These are phyloP conservation scores for Acanthurus leucopareius DNA, from an alignment of 2,797 vertebrate species.

Conservation along the genomic window DNA sequence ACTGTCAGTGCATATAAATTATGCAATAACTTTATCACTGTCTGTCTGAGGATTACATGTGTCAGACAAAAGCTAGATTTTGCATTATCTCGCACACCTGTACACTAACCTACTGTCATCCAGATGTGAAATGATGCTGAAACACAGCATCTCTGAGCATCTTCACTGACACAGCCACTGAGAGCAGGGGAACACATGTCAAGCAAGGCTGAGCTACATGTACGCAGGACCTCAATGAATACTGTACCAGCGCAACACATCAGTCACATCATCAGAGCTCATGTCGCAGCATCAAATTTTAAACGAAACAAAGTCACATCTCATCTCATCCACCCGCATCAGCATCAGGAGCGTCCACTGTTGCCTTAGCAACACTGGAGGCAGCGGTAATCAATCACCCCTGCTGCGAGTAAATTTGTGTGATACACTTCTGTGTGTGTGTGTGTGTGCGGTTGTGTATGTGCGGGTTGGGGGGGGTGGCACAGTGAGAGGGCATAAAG, in stretches of 20 bases:
- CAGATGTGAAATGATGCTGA: slow-evolving; percentile 6
- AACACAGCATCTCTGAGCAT: neutral
- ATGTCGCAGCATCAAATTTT: slow-evolving; percentile 55
- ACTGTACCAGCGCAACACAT: slow-evolving; percentile 34
- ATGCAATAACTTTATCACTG: slow-evolving; percentile 4
- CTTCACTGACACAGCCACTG: neutral
- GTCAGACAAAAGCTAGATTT: slow-evolving; percentile 16
- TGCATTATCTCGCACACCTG: neutral
- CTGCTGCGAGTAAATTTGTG: slow-evolving; percentile 71
- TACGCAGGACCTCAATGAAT: slow-evolving; percentile 47
- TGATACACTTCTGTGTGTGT: slow-evolving; percentile 34
- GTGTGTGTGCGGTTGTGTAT: too few species aligned
- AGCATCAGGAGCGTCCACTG: slow-evolving; percentile 75
- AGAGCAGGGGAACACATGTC: slow-evolving; percentile 16
- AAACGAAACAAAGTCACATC: slow-evolving; percentile 32
- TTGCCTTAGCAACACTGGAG: slow-evolving; percentile 74
- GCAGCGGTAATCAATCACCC: slow-evolving; percentile 77
- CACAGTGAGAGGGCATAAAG: slow-evolving; percentile 52
- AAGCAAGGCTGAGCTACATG: slow-evolving; percentile 9
- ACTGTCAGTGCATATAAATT: slow-evolving; percentile 23
- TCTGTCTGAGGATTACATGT: slow-evolving; percentile 1
- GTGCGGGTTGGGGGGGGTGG: neutral
- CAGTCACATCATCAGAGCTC: slow-evolving; percentile 44
- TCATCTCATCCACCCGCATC: slow-evolving; percentile 64
- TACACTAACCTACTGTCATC: neutral